These are phyloP conservation scores for Peromyscus nudipes DNA, from an alignment of 2,797 vertebrate species.

Conservation along the genomic window DNA sequence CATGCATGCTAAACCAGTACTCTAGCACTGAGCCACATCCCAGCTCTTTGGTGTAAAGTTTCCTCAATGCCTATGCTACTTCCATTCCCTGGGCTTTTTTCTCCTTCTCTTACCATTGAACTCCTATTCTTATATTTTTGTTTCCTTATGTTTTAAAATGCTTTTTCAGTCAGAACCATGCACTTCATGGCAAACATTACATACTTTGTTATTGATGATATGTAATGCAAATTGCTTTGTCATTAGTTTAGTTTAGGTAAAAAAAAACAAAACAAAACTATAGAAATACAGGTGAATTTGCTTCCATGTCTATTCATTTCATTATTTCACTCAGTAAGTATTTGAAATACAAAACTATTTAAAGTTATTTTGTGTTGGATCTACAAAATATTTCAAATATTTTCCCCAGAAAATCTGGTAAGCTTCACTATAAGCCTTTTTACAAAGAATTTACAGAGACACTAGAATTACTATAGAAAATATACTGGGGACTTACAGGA, in stretches of 20 bases:
- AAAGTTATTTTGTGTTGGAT: not conserved
- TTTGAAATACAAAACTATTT: slow-evolving; percentile 23
- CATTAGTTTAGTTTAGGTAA: not conserved
- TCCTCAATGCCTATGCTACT: not conserved
- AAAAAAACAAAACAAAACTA: not conserved
- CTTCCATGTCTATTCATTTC: not conserved
- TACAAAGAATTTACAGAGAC: not conserved
- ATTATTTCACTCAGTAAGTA: slow-evolving; percentile 43
- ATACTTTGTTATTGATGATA: not conserved
- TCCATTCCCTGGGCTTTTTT: not conserved
- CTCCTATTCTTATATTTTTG: not conserved
- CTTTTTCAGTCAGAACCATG: not conserved
- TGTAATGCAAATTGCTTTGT: not conserved
- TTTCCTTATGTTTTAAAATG: slow-evolving; percentile 1
- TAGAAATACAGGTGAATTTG: slow-evolving; percentile 27
- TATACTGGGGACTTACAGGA: not conserved
- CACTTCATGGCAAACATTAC: not conserved
- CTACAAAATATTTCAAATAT: slow-evolving; percentile 44
- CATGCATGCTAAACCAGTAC: not conserved
- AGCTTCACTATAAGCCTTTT: not conserved
- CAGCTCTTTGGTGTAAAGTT: not conserved
- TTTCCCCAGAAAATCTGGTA: slow-evolving; percentile 26
- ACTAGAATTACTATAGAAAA: slow-evolving; percentile 32
- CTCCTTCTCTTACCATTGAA: not conserved
- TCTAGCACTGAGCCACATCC: not conserved